A percentile compares a stretch with the other conserved stretches of the same genome.
Evolutionary conservation across 2,113 vertebrate genomes (phyloP).

Genomic region (Danionella cerebrum): DNA sequence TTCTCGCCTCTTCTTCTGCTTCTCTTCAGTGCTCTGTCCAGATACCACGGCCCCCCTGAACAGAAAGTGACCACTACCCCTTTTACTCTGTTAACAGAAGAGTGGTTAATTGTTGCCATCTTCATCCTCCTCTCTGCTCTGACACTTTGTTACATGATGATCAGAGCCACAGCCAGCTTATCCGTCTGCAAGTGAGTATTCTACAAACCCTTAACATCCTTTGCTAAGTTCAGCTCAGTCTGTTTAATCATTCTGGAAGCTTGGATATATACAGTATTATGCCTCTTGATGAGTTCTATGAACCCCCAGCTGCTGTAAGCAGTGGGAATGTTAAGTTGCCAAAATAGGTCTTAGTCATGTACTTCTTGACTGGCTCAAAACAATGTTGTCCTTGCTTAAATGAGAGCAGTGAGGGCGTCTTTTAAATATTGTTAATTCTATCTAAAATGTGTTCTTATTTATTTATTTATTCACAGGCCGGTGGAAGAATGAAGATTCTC

Average conservation of each 20-base stretch:
- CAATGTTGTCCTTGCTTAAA: no score
- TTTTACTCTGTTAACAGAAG: conserved; percentile 93
- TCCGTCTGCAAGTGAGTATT: conserved; percentile 76
- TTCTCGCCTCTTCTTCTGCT: not conserved
- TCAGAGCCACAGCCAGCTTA: conserved; percentile 82
- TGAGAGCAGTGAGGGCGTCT: no score
- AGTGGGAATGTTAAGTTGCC: no score
- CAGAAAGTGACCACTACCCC: conserved; percentile 69
- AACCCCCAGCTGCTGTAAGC: no score
- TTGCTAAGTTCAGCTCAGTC: not conserved
- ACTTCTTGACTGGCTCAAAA: no score
- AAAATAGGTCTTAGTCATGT: no score
- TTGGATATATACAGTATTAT: no score
- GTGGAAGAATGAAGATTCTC: no score
- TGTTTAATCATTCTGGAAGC: not conserved
- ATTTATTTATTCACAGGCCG: no score
- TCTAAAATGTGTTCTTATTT: no score
- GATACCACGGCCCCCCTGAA: conserved; percentile 27
- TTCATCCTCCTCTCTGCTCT: conserved; percentile 87
- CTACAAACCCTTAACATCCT: not conserved
- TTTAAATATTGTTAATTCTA: no score
- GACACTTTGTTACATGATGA: conserved; percentile 91
- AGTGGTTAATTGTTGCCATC: conserved; percentile 92
- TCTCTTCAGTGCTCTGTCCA: conserved; percentile 28
- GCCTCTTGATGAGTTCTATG: no score